Evolutionary conservation across 2,888 invertebrate genomes (phyloP).

Genomic region (Tipula unca): DNA sequence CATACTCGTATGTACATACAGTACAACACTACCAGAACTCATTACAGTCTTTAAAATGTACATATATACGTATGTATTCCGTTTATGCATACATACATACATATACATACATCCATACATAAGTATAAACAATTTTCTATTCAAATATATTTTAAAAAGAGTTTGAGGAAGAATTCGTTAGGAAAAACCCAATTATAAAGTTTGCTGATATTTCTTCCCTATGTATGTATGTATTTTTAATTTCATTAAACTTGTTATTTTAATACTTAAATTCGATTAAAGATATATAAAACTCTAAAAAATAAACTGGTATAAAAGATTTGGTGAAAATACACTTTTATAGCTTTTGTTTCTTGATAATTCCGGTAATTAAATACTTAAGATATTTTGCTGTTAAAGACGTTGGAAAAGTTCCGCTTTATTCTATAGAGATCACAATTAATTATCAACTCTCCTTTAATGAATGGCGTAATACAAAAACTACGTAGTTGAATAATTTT

Average conservation of each 20-base stretch:
- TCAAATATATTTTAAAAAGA: not conserved
- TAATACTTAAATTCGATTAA: conserved; percentile 4
- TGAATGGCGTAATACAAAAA: too few relatives aligned
- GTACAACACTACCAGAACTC: not conserved
- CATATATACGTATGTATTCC: not conserved
- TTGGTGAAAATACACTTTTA: not conserved
- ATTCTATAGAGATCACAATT: not conserved
- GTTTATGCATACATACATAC: too few relatives aligned
- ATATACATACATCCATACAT: not conserved
- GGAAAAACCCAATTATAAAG: not conserved
- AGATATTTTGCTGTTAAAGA: not conserved
- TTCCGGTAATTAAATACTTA: not conserved
- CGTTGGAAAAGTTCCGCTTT: not conserved
- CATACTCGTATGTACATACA: not conserved
- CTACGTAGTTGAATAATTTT: too few relatives aligned
- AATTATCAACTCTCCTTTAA: too few relatives aligned
- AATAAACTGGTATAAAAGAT: not conserved
- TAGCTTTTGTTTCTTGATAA: not conserved
- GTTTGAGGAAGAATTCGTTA: not conserved
- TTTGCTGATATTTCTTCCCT: not conserved
- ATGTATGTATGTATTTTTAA: too few relatives aligned
- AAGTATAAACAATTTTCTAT: not conserved
- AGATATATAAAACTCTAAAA: not conserved
- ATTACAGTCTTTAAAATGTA: not conserved
- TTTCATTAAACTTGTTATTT: not conserved